Conservation (phyloP, 2,888 invertebrate genomes). For the Agrochola macilenta region DNA sequence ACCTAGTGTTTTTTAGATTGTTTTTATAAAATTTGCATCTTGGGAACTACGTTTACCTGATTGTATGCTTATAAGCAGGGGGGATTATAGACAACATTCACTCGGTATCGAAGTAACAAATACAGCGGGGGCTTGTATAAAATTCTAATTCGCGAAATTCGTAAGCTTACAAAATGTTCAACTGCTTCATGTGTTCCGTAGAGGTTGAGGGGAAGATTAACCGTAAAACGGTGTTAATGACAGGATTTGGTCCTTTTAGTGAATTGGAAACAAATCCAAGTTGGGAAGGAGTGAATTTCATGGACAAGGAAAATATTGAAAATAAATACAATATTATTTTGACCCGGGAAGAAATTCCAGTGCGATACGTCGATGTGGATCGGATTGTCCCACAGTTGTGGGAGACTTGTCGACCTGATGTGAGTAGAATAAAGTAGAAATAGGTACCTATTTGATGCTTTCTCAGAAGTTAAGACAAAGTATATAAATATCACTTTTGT, state of each 20-base stretch:
- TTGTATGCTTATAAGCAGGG: not conserved
- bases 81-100: not conserved
- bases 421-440: too few species aligned
- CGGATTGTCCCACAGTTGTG: too few species aligned
- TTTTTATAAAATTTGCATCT: not conserved
- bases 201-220: not conserved
- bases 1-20: too few species aligned
- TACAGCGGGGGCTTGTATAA: not conserved
- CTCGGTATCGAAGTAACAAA: not conserved
- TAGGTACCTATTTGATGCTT: not conserved
- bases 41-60: not conserved
- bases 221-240: not conserved
- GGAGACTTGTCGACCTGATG: too few species aligned
- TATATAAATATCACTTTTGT: not conserved
- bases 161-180: not conserved
- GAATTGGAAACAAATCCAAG: too few species aligned
- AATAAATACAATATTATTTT: too few species aligned
- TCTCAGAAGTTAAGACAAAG: not conserved
- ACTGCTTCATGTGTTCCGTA: not conserved
- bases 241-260: too few species aligned
- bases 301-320: too few species aligned
- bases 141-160: not conserved
- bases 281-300: too few species aligned
- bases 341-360: too few species aligned
- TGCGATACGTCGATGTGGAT: too few species aligned